A percentile compares a stretch with the other conserved stretches of the same genome.
phyloP scores from a whole-genome alignment of 2,888 invertebrate genomes.

The Ecliptopera silaceata region DNA sequence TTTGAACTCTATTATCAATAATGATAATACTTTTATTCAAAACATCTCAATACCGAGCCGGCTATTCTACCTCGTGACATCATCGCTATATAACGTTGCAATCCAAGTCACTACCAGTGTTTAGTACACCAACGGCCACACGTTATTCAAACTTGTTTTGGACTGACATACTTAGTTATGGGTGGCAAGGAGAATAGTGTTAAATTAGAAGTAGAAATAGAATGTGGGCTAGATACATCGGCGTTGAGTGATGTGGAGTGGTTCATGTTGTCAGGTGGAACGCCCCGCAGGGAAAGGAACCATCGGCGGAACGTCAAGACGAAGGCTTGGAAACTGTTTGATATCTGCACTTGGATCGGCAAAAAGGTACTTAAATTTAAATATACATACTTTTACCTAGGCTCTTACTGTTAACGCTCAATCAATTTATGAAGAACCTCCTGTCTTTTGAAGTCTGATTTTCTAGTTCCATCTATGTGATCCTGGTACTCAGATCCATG shows the following conservation, averaged over 20 bases:
- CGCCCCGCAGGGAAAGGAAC: constrained; percentile 61
- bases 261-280: constrained; percentile 71
- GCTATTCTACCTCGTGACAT: constrained; percentile 56
- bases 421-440: background rate
- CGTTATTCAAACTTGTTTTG: constrained; percentile 16
- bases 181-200: constrained; percentile 44
- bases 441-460: too few species aligned
- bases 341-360: constrained; percentile 74
- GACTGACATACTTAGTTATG: constrained; percentile 13
- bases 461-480: too few species aligned
- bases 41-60: constrained; percentile 36
- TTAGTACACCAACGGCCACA: constrained; percentile 20
- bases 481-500: too few species aligned
- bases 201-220: constrained; percentile 65
- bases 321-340: constrained; percentile 65
- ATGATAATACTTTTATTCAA: constrained; percentile 47
- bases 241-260: constrained; percentile 65
- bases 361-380: constrained; percentile 58
- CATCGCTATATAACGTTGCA: constrained; percentile 38
- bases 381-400: background rate
- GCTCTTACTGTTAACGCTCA: too few species aligned
- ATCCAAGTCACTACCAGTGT: constrained; percentile 30
- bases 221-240: constrained; percentile 57
- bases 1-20: constrained; percentile 45
- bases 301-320: constrained; percentile 55